Evolutionary conservation across 2,113 vertebrate genomes (phyloP).

Genomic region (Campylomormyrus tamandua): DNA sequence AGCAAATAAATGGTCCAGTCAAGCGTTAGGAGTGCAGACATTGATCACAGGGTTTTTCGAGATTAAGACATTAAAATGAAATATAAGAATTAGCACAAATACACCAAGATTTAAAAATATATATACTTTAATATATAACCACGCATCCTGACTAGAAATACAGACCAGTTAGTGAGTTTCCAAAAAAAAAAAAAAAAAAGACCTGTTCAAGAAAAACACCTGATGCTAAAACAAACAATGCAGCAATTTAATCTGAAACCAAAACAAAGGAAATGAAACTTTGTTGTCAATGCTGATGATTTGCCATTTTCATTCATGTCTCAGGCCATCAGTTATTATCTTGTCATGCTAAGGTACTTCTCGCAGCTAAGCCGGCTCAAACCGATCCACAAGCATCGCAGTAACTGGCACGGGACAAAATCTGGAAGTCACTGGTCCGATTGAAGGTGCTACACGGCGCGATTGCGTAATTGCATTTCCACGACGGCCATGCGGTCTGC

Average conservation of each 20-base stretch:
- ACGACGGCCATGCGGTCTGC: background rate
- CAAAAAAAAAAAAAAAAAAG: background rate
- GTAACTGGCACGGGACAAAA: background rate
- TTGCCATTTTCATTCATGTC: conserved; percentile 29
- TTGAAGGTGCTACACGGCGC: background rate
- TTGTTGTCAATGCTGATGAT: conserved; percentile 30
- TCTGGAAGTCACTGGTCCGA: background rate
- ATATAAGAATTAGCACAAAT: background rate
- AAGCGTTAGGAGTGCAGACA: background rate
- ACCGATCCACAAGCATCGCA: background rate
- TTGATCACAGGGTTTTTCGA: background rate
- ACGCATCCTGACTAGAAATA: background rate
- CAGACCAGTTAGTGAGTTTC: background rate
- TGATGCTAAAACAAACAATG: conserved; percentile 23
- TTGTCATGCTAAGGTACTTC: background rate
- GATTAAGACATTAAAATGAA: conserved; percentile 2
- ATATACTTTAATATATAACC: background rate
- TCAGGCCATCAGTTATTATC: conserved; percentile 15
- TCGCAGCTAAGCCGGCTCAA: background rate
- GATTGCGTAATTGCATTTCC: background rate
- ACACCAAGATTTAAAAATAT: background rate
- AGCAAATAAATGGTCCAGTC: background rate
- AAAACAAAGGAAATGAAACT: conserved; percentile 36
- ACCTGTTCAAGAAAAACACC: background rate
- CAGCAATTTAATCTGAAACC: conserved; percentile 22